Base-by-base conservation (phyloP, 2,113 vertebrate genomes). In the Eurystomus gularis region DNA sequence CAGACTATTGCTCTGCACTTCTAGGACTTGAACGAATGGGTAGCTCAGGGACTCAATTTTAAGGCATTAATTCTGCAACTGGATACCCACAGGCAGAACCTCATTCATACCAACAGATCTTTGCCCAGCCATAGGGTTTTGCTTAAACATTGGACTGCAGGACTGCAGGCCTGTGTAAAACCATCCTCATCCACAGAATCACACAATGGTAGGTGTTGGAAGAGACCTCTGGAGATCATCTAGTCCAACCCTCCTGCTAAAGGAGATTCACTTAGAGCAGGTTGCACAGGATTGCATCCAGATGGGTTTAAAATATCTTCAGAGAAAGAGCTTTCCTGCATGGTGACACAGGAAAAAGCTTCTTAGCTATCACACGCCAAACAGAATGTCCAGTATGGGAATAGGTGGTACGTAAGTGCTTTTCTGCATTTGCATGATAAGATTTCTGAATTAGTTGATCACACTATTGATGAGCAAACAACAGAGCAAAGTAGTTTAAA, bases 391-490 rank as follows among this genome's bases (percentile, higher is more conserved):
- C 25, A 17, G 37, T 25, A 68, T 2, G 12, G 55, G 9, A 66
- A 75, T 2, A 40, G 14, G 17, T 26, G 28, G 17, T 52, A n/a
- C 0, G 0, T 40, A 18, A 73, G 7, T 11, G 3, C 3, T 13
- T 42, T 76, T 60, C 66, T 52, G 39, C 14, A 48, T 82, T 87
- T 1, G 2, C 8, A 9, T 64, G 0, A 51, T 79, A 70, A 11
- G 39, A 84, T 75, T 89, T 75, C 17, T 62, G 70, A 70, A 42
- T 64, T 64, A 71, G 49, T 28, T 82, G 25, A 70, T 91, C 57
- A 44, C 52, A 76, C n/a, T 75, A 31, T 33, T 79, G 51, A 64
- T 51, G 7, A 90, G 13, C 48, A 86, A 88, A 92, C 17, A 90
- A 69, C 16, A 72, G 12, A 55, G 20, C 9, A 55, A 86, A 75